A percentile compares a stretch with the other conserved stretches of the same genome.
Evolutionary conservation across 2,113 vertebrate genomes (phyloP).

Genomic region (Plectropomus leopardus): DNA sequence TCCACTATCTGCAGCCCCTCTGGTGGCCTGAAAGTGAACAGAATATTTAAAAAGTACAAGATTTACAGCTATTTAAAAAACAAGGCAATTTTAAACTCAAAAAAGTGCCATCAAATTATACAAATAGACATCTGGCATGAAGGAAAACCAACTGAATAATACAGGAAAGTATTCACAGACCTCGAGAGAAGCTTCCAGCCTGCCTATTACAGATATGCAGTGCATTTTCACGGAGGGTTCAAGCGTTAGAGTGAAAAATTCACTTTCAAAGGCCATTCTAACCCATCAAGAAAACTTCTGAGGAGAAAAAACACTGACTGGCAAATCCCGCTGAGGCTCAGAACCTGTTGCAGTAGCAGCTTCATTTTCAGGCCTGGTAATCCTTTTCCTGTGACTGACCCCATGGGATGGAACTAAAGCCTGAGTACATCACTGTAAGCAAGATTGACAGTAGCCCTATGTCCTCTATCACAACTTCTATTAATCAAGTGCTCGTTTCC

Average conservation of each 20-base stretch:
- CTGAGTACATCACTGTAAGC: conserved; percentile 39
- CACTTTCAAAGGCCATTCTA: conserved; percentile 19
- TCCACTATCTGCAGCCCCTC: conserved; percentile 27
- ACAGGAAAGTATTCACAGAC: conserved; percentile 13
- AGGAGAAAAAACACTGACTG: conserved; percentile 54
- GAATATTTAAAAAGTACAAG: conserved; percentile 12
- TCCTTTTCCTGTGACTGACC: conserved; percentile 61
- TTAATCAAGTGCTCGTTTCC: conserved; percentile 23
- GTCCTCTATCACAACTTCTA: conserved; percentile 18
- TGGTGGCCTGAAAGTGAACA: conserved; percentile 10
- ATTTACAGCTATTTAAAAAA: conserved; percentile 42
- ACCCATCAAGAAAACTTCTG: conserved; percentile 47
- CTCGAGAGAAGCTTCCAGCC: conserved; percentile 28
- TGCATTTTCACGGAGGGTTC: conserved; percentile 43
- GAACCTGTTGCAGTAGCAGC: conserved; percentile 61
- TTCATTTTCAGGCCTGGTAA: conserved; percentile 62
- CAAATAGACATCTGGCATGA: conserved; percentile 38
- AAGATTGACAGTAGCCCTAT: conserved; percentile 44
- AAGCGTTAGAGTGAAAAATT: conserved; percentile 18
- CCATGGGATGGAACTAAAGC: conserved; percentile 39
- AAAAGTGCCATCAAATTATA: conserved; percentile 27
- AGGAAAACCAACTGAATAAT: conserved; percentile 39
- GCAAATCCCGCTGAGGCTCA: conserved; percentile 59
- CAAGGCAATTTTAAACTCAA: conserved; percentile 27
- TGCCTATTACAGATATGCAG: conserved; percentile 61